Evolutionary conservation across 2,113 vertebrate genomes (phyloP).

Genomic region (Osmerus eperlanus): DNA sequence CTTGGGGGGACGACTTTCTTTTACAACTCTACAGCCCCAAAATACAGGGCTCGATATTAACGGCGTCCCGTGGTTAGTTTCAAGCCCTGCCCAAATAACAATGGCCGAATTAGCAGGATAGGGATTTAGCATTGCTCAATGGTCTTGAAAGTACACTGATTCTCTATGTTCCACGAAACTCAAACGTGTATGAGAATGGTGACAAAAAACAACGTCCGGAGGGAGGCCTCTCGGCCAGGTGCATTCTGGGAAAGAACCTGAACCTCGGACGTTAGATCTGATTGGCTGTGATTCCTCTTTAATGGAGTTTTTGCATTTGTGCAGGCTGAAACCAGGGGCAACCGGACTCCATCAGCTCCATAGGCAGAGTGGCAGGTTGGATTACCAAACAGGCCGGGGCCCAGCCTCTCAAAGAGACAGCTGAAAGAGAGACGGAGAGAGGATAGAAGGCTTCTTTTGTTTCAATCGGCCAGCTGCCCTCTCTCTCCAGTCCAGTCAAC

Average conservation of each 20-base stretch:
- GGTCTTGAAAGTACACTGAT: too few species aligned
- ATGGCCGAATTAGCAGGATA: too few species aligned
- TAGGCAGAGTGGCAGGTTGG: constrained; percentile 23
- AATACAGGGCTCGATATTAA: too few species aligned
- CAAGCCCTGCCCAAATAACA: too few species aligned
- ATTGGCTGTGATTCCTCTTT: neutral
- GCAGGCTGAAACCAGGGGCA: constrained; percentile 19
- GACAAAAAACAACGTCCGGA: constrained; percentile 1
- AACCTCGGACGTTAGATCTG: neutral
- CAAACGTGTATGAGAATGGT: neutral
- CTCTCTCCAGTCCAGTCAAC: constrained; percentile 58
- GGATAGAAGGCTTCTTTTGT: constrained; percentile 63
- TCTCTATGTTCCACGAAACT: too few species aligned
- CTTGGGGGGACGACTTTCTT: too few species aligned
- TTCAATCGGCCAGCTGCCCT: constrained; percentile 58
- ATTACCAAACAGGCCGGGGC: constrained; percentile 33
- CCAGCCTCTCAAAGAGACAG: constrained; percentile 39
- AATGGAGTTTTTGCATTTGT: constrained; percentile 22
- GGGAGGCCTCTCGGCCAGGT: constrained; percentile 20
- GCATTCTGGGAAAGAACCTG: constrained; percentile 26
- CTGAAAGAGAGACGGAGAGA: constrained; percentile 42
- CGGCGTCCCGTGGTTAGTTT: too few species aligned
- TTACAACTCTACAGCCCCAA: too few species aligned
- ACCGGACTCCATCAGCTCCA: constrained; percentile 37
- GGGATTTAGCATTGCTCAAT: too few species aligned